A percentile compares a stretch with the other conserved stretches of the same genome.
Conservation (phyloP, 2,113 vertebrate species). For the Epinephelus cyanopodus region DNA sequence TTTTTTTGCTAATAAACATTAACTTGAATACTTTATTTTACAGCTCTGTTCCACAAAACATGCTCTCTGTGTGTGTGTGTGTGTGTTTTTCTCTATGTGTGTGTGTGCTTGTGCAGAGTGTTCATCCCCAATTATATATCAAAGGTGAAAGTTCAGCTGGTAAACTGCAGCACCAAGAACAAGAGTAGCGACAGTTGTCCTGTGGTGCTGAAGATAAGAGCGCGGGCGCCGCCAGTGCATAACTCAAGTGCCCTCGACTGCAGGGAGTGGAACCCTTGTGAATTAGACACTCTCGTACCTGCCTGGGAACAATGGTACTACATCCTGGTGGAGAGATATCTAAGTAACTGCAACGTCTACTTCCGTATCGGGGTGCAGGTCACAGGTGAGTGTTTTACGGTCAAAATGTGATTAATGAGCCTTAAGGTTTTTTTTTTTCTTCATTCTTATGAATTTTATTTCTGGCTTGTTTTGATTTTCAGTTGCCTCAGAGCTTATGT, state of each 20-base stretch:
- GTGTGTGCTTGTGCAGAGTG: constrained; percentile 85
- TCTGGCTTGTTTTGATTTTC: neutral
- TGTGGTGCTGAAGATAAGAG: constrained; percentile 90
- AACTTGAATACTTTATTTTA: neutral
- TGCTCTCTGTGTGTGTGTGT: constrained; percentile 16
- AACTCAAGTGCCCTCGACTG: constrained; percentile 95
- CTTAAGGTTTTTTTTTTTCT: neutral
- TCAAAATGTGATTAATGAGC: constrained; percentile 7
- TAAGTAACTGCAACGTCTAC: constrained; percentile 84
- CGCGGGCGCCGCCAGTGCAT: constrained; percentile 94
- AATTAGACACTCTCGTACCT: constrained; percentile 88
- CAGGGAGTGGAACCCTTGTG: constrained; percentile 86
- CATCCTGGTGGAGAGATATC: constrained; percentile 92
- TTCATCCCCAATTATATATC: constrained; percentile 96
- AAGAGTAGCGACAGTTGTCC: constrained; percentile 87
- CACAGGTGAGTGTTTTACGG: constrained; percentile 85
- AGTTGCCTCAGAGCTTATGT: neutral
- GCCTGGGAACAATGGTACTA: constrained; percentile 99
- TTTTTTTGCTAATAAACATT: neutral
- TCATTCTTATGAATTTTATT: neutral
- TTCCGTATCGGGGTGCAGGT: constrained; percentile 93
- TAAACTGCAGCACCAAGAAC: constrained; percentile 87
- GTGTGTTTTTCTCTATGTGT: neutral
- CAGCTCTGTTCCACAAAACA: neutral
- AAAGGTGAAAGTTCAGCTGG: constrained; percentile 91